phyloP scores from a whole-genome alignment of 35 echinoderm and acorn worm genomes.

The Nesometra sesokonis region DNA sequence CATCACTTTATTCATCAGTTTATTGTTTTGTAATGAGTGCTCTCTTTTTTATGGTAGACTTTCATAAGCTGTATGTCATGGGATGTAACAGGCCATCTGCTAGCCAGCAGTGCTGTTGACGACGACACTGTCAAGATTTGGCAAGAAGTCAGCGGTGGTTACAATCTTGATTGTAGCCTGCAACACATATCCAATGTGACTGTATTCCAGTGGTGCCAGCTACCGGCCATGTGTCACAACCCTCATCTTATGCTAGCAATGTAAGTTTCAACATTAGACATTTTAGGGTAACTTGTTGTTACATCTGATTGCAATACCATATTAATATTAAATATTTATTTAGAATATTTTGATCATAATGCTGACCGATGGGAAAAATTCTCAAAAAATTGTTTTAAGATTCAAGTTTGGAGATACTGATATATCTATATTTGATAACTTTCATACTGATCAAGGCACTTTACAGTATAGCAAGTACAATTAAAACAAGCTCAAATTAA shows the following conservation, averaged over 20 bases:
- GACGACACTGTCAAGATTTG: conserved; percentile 64
- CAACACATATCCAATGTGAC: conserved; percentile 35
- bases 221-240: conserved; percentile 16
- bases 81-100: conserved; percentile 79
- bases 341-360: too few species aligned
- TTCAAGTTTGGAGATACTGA: too few species aligned
- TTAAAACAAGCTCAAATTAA: too few species aligned
- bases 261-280: conserved; percentile 32
- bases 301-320: not conserved
- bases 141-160: conserved; percentile 48
- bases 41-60: too few species aligned
- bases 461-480: too few species aligned
- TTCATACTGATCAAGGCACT: too few species aligned
- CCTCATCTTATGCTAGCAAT: conserved; percentile 40
- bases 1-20: too few species aligned
- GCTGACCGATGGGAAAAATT: too few species aligned
- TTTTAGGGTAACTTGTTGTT: not conserved
- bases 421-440: too few species aligned
- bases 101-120: conserved; percentile 62
- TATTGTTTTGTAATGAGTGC: too few species aligned
- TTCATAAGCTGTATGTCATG: conserved; percentile 47
- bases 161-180: conserved; percentile 56
- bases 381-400: too few species aligned
- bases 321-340: too few species aligned
- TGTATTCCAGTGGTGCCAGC: conserved; percentile 37